Evolutionary conservation across 2,797 vertebrate genomes (phyloP).

Genomic region (Philypnodon macrostomus): DNA sequence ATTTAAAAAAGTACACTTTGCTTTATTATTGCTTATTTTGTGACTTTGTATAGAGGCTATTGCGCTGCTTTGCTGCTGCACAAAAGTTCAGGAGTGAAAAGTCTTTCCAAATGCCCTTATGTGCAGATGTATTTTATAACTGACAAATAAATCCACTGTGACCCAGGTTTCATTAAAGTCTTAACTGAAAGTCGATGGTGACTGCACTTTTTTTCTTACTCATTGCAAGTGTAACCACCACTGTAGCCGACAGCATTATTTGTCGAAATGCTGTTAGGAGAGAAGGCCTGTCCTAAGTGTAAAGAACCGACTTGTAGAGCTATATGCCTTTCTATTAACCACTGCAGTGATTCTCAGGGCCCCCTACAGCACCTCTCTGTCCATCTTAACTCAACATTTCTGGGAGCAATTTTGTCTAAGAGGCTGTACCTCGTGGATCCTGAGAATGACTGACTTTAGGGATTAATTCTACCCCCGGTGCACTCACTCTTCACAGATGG

Average conservation of each 20-base stretch:
- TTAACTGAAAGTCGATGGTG: slow-evolving; percentile 59
- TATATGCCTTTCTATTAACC: slow-evolving; percentile 5
- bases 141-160: slow-evolving; percentile 51
- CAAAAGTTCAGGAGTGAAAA: slow-evolving; percentile 3
- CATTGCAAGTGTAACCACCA: slow-evolving; percentile 26
- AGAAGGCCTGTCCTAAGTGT: slow-evolving; percentile 9
- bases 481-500: slow-evolving; percentile 17
- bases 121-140: slow-evolving; percentile 50
- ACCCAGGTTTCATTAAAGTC: slow-evolving; percentile 51
- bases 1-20: no score
- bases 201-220: slow-evolving; percentile 34
- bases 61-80: slow-evolving; percentile 42
- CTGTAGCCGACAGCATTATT: slow-evolving; percentile 23
- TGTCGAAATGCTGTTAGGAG: slow-evolving; percentile 17
- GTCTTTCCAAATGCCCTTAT: slow-evolving; percentile 11
- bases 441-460: slow-evolving; percentile 11
- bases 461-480: slow-evolving; percentile 15
- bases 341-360: slow-evolving; percentile 4
- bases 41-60: slow-evolving; percentile 27
- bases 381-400: slow-evolving; percentile 1
- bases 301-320: slow-evolving; percentile 8
- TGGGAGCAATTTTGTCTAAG: slow-evolving; percentile 3
- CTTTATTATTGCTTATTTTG: no score
- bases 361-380: background rate
- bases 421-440: slow-evolving; percentile 3